Evolutionary conservation across 2,888 invertebrate species (phyloP).

Genomic region (Ptilodon capucinus): DNA sequence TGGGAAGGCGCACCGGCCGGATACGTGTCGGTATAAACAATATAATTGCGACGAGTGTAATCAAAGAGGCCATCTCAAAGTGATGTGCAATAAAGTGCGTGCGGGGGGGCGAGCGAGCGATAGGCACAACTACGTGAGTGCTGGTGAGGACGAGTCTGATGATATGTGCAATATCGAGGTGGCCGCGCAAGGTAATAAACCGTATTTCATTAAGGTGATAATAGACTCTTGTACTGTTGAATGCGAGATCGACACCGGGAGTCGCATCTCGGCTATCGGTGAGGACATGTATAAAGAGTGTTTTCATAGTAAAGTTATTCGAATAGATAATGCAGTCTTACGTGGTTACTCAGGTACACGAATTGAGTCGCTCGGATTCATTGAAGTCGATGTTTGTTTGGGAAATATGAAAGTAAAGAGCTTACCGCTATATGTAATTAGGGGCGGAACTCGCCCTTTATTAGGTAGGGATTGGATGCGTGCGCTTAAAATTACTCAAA

Average conservation of each 20-base stretch:
- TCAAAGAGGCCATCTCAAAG: constrained; percentile 25
- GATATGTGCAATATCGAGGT: no score
- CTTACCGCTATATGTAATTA: constrained; percentile 12
- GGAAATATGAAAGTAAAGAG: no score
- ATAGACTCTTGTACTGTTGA: not conserved
- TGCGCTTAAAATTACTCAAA: constrained; percentile 16
- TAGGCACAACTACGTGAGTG: constrained; percentile 9
- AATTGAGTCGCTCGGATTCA: constrained; percentile 5
- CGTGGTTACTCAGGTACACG: constrained; percentile 5
- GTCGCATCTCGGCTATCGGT: not conserved
- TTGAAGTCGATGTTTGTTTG: no score
- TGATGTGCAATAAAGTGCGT: constrained; percentile 24
- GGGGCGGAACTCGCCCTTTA: constrained; percentile 10
- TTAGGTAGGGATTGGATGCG: constrained; percentile 20
- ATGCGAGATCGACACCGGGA: not conserved
- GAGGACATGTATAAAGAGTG: not conserved
- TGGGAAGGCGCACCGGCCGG: not conserved
- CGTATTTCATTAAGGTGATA: not conserved
- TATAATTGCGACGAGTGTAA: constrained; percentile 30
- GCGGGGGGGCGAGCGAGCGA: not conserved
- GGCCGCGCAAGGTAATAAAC: not conserved
- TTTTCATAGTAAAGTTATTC: constrained; percentile 4
- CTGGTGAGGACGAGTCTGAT: not conserved
- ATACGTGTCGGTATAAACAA: constrained; percentile 23
- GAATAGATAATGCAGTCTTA: constrained; percentile 10